Evolutionary conservation across 2,113 vertebrate species (phyloP).

Genomic region (Rhea americana): DNA sequence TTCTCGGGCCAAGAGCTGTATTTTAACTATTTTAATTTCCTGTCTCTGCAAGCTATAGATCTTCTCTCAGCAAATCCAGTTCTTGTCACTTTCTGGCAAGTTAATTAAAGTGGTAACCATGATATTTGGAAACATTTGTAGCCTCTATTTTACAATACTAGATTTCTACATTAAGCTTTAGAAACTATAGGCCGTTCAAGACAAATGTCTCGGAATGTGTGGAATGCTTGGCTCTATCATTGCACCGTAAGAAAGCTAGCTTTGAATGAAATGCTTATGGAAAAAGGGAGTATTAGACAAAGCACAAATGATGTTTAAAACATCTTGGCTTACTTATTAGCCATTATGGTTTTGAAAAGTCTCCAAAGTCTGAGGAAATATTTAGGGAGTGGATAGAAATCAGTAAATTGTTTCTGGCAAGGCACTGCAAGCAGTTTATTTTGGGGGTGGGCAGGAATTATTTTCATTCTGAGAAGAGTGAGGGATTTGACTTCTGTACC

Average conservation of each 20-base stretch:
- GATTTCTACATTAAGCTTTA: neutral
- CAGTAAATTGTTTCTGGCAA: neutral
- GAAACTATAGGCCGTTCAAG: neutral
- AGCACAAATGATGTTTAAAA: neutral
- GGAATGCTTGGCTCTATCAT: neutral
- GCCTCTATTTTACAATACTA: neutral
- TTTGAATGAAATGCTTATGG: neutral
- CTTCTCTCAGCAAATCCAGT: neutral
- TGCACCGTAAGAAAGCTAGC: neutral
- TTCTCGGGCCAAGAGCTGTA: neutral
- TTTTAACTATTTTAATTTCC: slow-evolving; percentile 33
- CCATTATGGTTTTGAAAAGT: neutral
- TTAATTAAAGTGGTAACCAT: neutral
- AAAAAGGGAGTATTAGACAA: neutral
- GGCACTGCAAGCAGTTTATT: neutral
- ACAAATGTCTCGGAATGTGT: neutral
- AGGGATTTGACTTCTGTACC: neutral
- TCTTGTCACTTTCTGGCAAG: slow-evolving; percentile 27
- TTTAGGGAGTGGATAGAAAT: neutral
- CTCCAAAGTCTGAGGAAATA: neutral
- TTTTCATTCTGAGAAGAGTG: neutral
- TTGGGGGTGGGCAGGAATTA: neutral
- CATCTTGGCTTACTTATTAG: neutral
- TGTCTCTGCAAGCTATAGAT: neutral
- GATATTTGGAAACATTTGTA: neutral